Base-by-base conservation (phyloP, 2,888 invertebrate species). In the Pandemis cinnamomeana region DNA sequence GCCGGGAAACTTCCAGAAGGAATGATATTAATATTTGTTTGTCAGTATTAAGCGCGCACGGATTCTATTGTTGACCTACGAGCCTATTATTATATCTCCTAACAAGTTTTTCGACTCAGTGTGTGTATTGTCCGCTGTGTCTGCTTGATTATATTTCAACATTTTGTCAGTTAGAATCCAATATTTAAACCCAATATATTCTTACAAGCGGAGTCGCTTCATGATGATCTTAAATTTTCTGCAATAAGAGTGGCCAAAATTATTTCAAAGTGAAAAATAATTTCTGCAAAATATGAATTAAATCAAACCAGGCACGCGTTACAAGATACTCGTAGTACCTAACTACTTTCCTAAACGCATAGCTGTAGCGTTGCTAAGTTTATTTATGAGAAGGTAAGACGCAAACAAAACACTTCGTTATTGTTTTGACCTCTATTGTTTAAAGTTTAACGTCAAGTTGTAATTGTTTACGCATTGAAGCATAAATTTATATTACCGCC, bases 11-110 rank as follows among this genome's bases (percentile, higher is more conserved):
- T 78, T 72, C 67, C 71, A 74, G 73, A 72, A 75, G 79, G 74
- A 48, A 66, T 69, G 73, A 74, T 74, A 80, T 81, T 80, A 81
- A 79, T 80, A 81, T 79, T 81, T 80, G 87, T 88, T 87, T 88
- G 84, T 86, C 84, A 86, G 85, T 82, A 70, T 74, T 77, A 78
- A 78, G 67, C 67, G 55, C 63, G 64, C 48, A 15, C 55, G 20
- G 61, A 36, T 67, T 66, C 67, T 71, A 72, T 76, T 76, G 77
- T 77, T 77, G 75, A 75, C 64, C 73, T 64, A 13, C 44, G 66
- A 27, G 48, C 68, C 68, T 66, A 87, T 85, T 86, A 81, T 79
- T 82, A 77, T 75, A 77, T 78, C 78, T 79, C 80, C 79, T 77
- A 78, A 80, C 81, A 80, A 80, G 78, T 77, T 80, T 77, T 80